Conservation (phyloP, 2,888 invertebrate species). For the Ennomos fuscantarius region DNA sequence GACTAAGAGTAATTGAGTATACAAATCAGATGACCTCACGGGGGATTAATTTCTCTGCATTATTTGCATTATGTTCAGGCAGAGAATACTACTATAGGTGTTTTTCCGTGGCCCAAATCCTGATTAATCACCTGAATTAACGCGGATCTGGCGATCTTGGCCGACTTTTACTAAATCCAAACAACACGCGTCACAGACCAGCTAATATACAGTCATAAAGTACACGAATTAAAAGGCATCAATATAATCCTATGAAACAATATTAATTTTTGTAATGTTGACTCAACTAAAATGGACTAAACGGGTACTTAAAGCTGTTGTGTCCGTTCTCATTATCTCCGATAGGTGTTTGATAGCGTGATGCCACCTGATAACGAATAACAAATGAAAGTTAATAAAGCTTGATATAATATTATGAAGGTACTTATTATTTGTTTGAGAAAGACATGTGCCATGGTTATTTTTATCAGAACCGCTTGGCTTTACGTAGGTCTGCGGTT, state of each 20-base stretch:
- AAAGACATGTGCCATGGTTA: too few relatives aligned
- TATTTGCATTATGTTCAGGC: too few relatives aligned
- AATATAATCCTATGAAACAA: constrained; percentile 18
- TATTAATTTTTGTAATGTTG: constrained; percentile 22
- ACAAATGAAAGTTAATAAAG: constrained; percentile 20
- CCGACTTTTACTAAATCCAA: constrained; percentile 25
- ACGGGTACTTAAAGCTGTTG: constrained; percentile 12
- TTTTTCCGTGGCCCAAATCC: constrained; percentile 8
- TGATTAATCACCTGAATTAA: constrained; percentile 19
- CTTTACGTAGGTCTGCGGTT: too few relatives aligned
- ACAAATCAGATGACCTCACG: too few relatives aligned
- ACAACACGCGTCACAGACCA: constrained; percentile 19
- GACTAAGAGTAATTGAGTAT: too few relatives aligned
- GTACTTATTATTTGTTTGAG: too few relatives aligned
- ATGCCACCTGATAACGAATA: constrained; percentile 5
- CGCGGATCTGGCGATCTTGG: constrained; percentile 18
- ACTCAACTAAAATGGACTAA: constrained; percentile 10
- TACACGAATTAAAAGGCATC: constrained; percentile 12
- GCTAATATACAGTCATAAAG: constrained; percentile 10
- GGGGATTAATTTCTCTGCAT: too few relatives aligned
- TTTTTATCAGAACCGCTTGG: too few relatives aligned
- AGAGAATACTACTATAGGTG: background rate
- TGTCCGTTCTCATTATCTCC: constrained; percentile 15
- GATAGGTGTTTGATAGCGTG: constrained; percentile 19
- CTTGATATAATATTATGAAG: background rate